phyloP scores from a whole-genome alignment of 2,797 vertebrate species.

The Gallinago stenura region DNA sequence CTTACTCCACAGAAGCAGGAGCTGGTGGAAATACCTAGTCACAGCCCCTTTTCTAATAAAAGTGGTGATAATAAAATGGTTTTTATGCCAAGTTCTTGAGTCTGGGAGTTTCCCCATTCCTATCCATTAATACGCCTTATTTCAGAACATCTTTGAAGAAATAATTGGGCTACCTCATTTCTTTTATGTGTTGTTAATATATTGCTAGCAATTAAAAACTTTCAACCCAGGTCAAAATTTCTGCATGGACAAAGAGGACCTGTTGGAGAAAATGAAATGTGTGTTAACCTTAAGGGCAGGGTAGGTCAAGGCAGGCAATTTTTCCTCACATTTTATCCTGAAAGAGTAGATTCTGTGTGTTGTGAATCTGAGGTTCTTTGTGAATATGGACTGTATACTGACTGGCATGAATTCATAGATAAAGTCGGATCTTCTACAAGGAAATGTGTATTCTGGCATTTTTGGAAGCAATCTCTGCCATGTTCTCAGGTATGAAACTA shows the following conservation, averaged over 20 bases:
- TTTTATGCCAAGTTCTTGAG: not conserved
- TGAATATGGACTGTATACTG: not conserved
- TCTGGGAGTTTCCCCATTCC: not conserved
- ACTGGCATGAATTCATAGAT: not conserved
- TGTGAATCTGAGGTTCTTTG: not conserved
- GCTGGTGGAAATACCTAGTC: not conserved
- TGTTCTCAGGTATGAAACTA: not conserved
- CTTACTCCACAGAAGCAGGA: not conserved
- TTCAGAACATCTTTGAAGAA: not conserved
- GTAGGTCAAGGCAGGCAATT: not conserved
- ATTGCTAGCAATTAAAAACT: not conserved
- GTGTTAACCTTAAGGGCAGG: not conserved
- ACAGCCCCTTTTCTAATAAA: not conserved
- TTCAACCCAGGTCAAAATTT: not conserved
- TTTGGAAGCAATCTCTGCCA: not conserved
- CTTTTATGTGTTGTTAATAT: not conserved
- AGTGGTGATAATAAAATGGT: not conserved
- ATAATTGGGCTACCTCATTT: not conserved
- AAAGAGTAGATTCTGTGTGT: not conserved
- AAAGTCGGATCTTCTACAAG: not conserved
- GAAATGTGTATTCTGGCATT: not conserved
- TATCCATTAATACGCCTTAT: not conserved
- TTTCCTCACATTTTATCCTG: not conserved
- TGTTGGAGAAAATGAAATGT: not conserved
- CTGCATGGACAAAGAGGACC: not conserved